Evolutionary conservation across 2,113 vertebrate genomes (phyloP), one percentile per base, ranked within the genome.

Genomic region (Stomatorhinus ivindoensis): DNA sequence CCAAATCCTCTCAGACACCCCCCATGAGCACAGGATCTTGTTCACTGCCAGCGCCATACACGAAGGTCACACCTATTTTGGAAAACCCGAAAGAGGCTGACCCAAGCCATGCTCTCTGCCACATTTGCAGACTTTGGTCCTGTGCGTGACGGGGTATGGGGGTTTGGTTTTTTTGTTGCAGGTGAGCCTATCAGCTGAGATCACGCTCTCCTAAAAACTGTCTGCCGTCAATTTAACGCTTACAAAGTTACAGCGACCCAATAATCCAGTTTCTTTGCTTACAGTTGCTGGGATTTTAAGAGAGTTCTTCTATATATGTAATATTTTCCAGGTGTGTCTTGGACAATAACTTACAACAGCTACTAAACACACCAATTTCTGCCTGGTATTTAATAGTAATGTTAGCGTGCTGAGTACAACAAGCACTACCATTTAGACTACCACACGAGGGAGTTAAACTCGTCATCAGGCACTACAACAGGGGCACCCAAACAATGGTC

Each of bases 401-500:
- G 15, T 47, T 53, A 51, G 84, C 15, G n/a, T 86, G 84, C 44
- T 1, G 82, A 84, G 39, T 84, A 84, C 82, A 46, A 42, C 15
- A 7, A 80, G 19, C 39, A 51, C 48, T 51, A 86, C 48, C 47
- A 31, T 51, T 35, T 35, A 87, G 85, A 53, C n/a, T 15, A 86
- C 15, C 11, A 83, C 82, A 84, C 44, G 19, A 84, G 82, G 42
- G 85, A 53, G 15, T 53, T 87, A 87, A 42, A 55, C 13, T 53
- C 50, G 24, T 87, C 39, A 87, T 55, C 85, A 88, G 69, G 73
- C 47, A 51, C 65, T 88, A 51, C 82, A 88, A 88, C 44, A 88
- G 88, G 88, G 61, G 73, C 69, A 88, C 58, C 69, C 88, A 88
- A 88, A 88, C 88, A 53, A 82, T 80, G 65, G 65, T 76, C 82